These are phyloP conservation scores for Cranoglanis bouderius DNA, from an alignment of 2,113 vertebrate genomes.

Conservation along the genomic window DNA sequence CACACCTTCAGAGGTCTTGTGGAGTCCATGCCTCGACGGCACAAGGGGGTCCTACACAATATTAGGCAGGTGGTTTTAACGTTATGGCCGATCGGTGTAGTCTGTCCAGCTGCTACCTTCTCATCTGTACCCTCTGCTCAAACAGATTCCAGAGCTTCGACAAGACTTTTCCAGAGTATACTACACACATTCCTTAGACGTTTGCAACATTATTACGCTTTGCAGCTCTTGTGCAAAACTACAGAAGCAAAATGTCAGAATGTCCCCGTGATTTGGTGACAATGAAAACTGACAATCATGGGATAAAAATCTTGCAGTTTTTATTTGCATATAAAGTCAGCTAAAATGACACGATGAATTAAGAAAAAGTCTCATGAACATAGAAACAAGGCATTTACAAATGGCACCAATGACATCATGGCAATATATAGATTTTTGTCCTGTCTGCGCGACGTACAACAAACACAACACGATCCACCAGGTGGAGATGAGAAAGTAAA, in stretches of 20 bases:
- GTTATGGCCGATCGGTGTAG: too few relatives aligned
- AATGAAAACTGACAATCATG: background rate
- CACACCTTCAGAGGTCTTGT: too few relatives aligned
- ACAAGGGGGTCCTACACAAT: too few relatives aligned
- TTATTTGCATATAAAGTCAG: conserved; percentile 92
- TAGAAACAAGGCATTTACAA: conserved; percentile 81
- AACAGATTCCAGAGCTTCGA: background rate
- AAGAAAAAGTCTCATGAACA: conserved; percentile 82
- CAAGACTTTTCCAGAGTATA: too few relatives aligned
- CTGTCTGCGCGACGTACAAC: conserved; percentile 84
- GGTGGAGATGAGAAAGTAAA: conserved; percentile 29
- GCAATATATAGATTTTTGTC: conserved; percentile 69
- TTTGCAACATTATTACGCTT: background rate
- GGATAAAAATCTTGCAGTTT: conserved; percentile 87
- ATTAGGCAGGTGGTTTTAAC: too few relatives aligned
- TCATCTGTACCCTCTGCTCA: background rate
- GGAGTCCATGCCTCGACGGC: too few relatives aligned
- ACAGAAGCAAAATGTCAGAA: background rate
- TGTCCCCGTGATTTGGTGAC: background rate
- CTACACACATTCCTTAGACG: background rate
- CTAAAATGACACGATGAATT: conserved; percentile 86
- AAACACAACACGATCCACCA: conserved; percentile 44
- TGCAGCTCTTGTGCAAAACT: background rate
- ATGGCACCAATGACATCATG: conserved; percentile 78
- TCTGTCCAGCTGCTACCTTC: background rate